Evolutionary conservation across 2,797 vertebrate genomes (phyloP).

Genomic region (Euphonia xanthogaster): DNA sequence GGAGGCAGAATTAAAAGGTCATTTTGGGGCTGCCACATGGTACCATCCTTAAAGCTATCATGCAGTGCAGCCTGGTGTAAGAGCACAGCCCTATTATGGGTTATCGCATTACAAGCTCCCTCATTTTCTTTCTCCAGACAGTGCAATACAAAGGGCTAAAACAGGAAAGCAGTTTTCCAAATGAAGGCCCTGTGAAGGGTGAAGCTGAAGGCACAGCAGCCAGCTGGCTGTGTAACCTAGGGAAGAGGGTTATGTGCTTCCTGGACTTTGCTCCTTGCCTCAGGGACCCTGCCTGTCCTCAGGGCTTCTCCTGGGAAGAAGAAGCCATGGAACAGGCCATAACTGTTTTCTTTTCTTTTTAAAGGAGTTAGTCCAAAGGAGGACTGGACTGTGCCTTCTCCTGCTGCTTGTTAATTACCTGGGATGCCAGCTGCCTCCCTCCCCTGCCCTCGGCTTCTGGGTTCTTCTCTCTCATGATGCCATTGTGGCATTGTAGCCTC

Average conservation of each 20-base stretch:
- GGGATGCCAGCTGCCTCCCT: not conserved
- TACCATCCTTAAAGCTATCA: not conserved
- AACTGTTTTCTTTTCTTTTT: not conserved
- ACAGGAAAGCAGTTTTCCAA: not conserved
- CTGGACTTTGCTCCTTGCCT: not conserved
- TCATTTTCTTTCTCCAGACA: not conserved
- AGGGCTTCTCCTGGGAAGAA: not conserved
- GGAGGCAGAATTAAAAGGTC: slow-evolving; percentile 52
- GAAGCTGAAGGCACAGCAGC: not conserved
- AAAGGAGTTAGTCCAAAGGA: not conserved
- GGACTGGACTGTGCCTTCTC: not conserved
- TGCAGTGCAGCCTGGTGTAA: not conserved
- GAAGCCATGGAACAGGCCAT: not conserved
- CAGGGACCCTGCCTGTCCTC: not conserved
- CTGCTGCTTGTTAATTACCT: not conserved
- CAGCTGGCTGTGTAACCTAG: fast-evolving
- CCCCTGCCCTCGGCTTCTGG: fast-evolving
- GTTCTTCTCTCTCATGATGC: not conserved
- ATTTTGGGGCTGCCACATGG: not conserved
- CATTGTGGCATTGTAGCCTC: not conserved
- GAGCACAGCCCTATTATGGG: not conserved
- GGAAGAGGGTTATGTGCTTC: not conserved
- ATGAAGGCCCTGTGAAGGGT: not conserved
- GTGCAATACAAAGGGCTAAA: not conserved
- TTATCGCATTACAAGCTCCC: not conserved